phyloP scores from a whole-genome alignment of 2,113 vertebrate species.

The Lamprologus tigripictilis region DNA sequence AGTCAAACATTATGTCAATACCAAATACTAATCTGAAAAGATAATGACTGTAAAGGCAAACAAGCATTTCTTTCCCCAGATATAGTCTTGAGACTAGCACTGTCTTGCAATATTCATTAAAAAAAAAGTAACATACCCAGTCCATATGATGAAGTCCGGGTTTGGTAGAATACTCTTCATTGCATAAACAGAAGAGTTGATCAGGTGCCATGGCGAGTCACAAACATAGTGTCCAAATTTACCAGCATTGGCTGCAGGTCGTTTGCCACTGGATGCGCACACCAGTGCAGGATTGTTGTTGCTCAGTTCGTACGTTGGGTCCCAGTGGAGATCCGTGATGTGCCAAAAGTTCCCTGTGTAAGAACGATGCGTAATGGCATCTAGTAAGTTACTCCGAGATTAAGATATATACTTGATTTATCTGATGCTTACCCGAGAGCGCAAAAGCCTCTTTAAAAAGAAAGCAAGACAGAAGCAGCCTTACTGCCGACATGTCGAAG shows the following conservation, averaged over 20 bases:
- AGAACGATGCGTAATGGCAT: not conserved
- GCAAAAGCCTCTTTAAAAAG: constrained; percentile 11
- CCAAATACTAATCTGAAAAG: not conserved
- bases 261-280: constrained; percentile 77
- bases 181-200: constrained; percentile 75
- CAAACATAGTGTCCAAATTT: constrained; percentile 83
- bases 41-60: not conserved
- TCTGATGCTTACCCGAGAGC: constrained; percentile 35
- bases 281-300: constrained; percentile 51
- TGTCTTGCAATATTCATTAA: not conserved
- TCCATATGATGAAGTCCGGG: constrained; percentile 94
- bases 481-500: constrained; percentile 22
- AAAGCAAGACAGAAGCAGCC: constrained; percentile 17
- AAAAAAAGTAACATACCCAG: constrained; percentile 71
- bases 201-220: constrained; percentile 83
- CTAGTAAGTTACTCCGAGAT: not conserved
- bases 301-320: constrained; percentile 72
- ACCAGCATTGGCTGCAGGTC: constrained; percentile 67
- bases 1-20: not conserved
- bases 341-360: constrained; percentile 86
- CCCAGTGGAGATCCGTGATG: constrained; percentile 86
- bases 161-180: constrained; percentile 75
- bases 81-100: not conserved
- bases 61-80: not conserved
- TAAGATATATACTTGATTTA: not conserved